Percentiles rank a stretch among this genome's conserved stretches.
Evolutionary conservation across 2,113 vertebrate genomes (phyloP).

Genomic region (Pelusios castaneus): DNA sequence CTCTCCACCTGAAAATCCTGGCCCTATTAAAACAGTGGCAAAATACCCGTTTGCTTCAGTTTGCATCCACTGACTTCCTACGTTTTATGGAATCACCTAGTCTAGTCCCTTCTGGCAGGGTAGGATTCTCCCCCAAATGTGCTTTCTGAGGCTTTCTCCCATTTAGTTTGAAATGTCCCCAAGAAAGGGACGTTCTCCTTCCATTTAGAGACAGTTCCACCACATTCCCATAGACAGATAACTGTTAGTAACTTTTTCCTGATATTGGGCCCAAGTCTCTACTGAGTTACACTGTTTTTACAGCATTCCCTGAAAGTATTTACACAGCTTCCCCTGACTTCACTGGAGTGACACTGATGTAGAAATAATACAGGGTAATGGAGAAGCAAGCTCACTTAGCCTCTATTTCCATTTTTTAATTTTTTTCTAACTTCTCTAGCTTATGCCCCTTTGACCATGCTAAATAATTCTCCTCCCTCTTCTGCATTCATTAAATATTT

Average conservation of each 20-base stretch:
- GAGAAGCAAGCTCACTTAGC: background rate
- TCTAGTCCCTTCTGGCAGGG: background rate
- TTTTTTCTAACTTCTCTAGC: background rate
- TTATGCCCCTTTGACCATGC: fast-evolving
- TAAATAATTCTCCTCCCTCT: background rate
- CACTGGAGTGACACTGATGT: background rate
- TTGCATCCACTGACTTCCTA: background rate
- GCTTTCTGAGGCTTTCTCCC: background rate
- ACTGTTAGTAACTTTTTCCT: background rate
- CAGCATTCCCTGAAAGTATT: background rate
- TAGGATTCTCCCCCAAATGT: background rate
- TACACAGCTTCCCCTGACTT: background rate
- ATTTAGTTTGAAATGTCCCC: background rate
- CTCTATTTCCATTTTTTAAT: background rate
- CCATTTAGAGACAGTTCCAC: background rate
- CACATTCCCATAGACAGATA: background rate
- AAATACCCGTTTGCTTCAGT: conserved; percentile 55
- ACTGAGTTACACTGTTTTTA: background rate
- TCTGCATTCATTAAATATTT: background rate
- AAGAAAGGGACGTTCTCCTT: background rate
- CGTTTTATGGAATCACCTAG: background rate
- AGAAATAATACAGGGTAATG: background rate
- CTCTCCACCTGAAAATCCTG: conserved; percentile 30
- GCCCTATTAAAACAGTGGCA: conserved; percentile 45
- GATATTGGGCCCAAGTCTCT: background rate